Conservation (phyloP, 2,888 invertebrate genomes). For the Drosophila fulvimacula region DNA sequence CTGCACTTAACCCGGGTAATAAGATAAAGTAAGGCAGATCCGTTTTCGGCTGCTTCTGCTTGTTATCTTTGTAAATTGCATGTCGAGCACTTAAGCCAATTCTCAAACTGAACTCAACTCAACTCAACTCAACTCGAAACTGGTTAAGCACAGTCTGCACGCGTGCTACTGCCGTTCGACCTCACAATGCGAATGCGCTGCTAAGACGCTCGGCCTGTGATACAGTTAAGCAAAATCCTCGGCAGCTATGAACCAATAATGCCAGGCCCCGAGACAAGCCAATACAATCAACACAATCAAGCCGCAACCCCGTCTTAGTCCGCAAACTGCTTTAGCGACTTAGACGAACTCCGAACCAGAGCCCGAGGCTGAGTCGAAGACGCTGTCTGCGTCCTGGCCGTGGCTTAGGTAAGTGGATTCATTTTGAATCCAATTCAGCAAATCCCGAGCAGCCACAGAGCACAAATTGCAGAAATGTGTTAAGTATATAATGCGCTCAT, state of each 20-base stretch:
- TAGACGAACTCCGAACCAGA: conserved; percentile 19
- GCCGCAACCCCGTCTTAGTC: conserved; percentile 33
- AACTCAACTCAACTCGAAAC: conserved; percentile 33
- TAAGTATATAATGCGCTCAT: conserved; percentile 82
- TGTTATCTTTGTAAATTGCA: conserved; percentile 81
- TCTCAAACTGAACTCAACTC: conserved; percentile 37
- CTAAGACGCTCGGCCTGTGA: conserved; percentile 38
- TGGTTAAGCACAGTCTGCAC: conserved; percentile 50
- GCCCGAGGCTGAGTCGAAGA: neutral
- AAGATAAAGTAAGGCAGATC: conserved; percentile 79
- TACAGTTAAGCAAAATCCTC: conserved; percentile 62
- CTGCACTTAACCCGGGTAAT: conserved; percentile 81
- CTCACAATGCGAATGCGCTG: conserved; percentile 2
- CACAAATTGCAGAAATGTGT: conserved; percentile 80
- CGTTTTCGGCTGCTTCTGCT: conserved; percentile 58
- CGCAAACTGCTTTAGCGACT: conserved; percentile 68
- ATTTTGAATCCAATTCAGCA: conserved; percentile 77
- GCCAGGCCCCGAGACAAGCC: conserved; percentile 39
- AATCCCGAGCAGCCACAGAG: conserved; percentile 58
- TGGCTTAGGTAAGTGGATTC: conserved; percentile 79
- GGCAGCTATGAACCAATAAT: conserved; percentile 60
- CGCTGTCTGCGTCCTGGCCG: neutral
- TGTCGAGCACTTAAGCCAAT: conserved; percentile 81
- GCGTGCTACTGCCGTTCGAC: conserved; percentile 57
- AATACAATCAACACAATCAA: conserved; percentile 46